Conservation (phyloP, 2,797 vertebrate genomes). For the Odontamblyopus lacepedii region DNA sequence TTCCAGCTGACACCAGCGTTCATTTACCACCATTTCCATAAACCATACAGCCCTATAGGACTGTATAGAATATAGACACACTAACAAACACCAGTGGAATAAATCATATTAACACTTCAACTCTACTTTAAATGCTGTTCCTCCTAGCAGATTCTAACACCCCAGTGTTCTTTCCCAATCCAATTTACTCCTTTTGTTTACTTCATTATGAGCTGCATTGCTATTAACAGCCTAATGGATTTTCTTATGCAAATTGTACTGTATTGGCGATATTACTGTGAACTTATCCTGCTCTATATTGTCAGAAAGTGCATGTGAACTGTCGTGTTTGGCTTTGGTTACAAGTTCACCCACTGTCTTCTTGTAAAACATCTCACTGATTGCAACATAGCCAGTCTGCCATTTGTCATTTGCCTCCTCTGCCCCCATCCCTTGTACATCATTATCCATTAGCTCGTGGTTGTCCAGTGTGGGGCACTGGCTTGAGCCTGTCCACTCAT, state of each 20-base stretch:
- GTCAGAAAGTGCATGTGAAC: slow-evolving; percentile 23
- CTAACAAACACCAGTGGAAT: not conserved
- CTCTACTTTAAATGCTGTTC: not conserved
- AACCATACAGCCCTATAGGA: not conserved
- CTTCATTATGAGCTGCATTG: not conserved
- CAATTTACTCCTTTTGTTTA: not conserved
- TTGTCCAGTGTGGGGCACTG: slow-evolving; percentile 45
- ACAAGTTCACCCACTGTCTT: slow-evolving; percentile 39
- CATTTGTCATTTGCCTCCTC: slow-evolving; percentile 45
- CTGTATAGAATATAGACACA: not conserved
- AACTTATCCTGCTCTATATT: not conserved
- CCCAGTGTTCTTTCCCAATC: not conserved
- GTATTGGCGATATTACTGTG: not conserved
- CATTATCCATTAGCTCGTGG: slow-evolving; percentile 52
- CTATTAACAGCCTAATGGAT: not conserved
- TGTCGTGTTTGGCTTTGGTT: slow-evolving; percentile 39
- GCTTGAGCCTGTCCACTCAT: slow-evolving; percentile 58
- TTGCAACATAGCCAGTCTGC: slow-evolving; percentile 45
- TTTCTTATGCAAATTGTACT: not conserved
- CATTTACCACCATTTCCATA: not conserved
- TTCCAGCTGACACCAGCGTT: not conserved
- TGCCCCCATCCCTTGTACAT: slow-evolving; percentile 33
- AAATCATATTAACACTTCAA: not conserved
- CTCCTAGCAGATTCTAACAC: not conserved
- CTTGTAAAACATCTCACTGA: slow-evolving; percentile 43